Base-by-base conservation (phyloP, 2,888 invertebrate genomes). In the Macaria notata region DNA sequence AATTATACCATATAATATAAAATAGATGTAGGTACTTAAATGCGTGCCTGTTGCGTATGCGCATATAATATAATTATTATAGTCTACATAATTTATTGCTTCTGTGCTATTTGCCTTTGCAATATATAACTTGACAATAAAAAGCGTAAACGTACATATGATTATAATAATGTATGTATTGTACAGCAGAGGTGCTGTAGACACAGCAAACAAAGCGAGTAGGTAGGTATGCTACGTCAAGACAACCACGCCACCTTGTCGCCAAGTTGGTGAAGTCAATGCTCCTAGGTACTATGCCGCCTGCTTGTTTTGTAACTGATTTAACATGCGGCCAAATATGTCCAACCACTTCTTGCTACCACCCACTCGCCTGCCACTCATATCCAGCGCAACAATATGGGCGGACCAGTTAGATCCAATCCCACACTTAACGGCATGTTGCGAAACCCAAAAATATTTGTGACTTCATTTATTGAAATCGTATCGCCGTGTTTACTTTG, bases 361-460 rank as follows among this genome's bases (percentile, higher is more conserved):
- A 71, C 84, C 81, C 78, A 85, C 83, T 74, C 80, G 59, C 61
- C 62, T 60, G 69, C 67, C 66, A 48, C 54, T 55, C 51, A 50
- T 61, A 62, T 60, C 59, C 54, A 65, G 56, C 58, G 60, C 64
- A 64, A 66, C 64, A 69, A 72, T 68, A 78, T 84, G 78, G 87
- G 86, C 85, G 86, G 85, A 83, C 86, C 69, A 76, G 85, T 83
- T 73, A 70, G 59, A 46, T 56, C 52, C 46, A 70, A 75, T 67
- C 84, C 82, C 79, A 84, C 81, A 81, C 80, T 75, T 75, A 62
- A 72, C 68, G 65, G 69, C 48, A 30, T 31, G 36, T 78, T 81
- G 75, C 79, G 76, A 74, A 83, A 63, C 69, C 75, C 77, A 78
- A 83, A 81, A 76, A 78, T 79, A 78, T 79, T 75, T 69, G 62